Conservation (phyloP, 2,888 invertebrate species). For the Abscondita cerata region DNA sequence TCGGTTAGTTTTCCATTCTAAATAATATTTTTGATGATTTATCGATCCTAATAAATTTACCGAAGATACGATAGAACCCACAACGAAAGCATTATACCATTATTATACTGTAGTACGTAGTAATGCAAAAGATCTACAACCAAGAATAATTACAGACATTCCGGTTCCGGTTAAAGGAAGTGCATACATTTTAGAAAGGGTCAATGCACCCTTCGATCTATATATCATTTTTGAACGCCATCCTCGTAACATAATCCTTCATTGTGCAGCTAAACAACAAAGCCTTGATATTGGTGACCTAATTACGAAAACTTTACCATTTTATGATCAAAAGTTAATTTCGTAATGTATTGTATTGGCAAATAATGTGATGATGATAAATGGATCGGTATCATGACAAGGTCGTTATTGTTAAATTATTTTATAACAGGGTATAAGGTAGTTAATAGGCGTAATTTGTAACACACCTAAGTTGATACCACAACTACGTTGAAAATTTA, state of each 20-base stretch:
- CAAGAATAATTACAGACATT: constrained; percentile 20
- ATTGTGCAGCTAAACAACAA: neutral
- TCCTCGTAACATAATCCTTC: neutral
- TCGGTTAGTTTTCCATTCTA: too few species aligned
- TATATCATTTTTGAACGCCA: neutral
- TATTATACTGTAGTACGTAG: too few species aligned
- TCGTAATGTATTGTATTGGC: constrained; percentile 53
- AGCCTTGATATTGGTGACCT: constrained; percentile 7
- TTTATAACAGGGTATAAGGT: constrained; percentile 19
- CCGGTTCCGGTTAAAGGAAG: constrained; percentile 23
- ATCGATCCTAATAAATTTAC: too few species aligned
- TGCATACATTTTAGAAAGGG: constrained; percentile 25
- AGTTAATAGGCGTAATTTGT: constrained; percentile 27
- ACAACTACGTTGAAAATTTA: neutral
- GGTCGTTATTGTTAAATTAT: constrained; percentile 43
- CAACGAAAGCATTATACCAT: too few species aligned
- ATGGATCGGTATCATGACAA: constrained; percentile 51
- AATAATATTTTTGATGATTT: too few species aligned
- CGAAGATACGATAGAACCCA: too few species aligned
- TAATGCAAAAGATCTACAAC: constrained; percentile 18
- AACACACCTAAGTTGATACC: constrained; percentile 24
- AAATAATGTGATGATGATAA: constrained; percentile 48
- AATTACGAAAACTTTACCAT: constrained; percentile 5
- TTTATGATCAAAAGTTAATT: constrained; percentile 44
- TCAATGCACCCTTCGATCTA: constrained; percentile 38